These are phyloP conservation scores for Lasius platythorax DNA, from an alignment of 2,888 invertebrate species.

Conservation along the genomic window DNA sequence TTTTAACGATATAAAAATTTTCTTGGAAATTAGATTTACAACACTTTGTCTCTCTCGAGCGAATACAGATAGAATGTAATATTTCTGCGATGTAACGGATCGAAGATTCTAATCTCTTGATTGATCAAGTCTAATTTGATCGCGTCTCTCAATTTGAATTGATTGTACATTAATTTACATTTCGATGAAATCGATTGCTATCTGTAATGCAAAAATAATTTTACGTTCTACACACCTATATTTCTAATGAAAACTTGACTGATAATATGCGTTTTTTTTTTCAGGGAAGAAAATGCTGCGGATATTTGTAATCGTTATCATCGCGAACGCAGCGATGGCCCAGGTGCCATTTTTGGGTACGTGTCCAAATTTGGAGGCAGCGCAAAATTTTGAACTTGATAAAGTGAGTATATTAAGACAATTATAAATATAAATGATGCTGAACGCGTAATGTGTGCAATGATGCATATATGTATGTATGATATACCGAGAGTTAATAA, in stretches of 20 bases:
- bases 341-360: conserved; percentile 89
- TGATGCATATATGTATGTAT: not conserved
- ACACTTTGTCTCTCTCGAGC: not conserved
- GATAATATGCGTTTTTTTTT: conserved; percentile 17
- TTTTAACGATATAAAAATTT: not conserved
- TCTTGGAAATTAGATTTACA: not conserved
- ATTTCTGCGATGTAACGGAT: not conserved
- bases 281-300: conserved; percentile 70
- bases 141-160: not conserved
- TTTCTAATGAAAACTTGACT: not conserved
- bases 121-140: not conserved
- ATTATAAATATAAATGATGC: not conserved
- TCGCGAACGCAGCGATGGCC: conserved; percentile 78
- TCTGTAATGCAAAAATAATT: not conserved
- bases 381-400: conserved; percentile 88
- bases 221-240: not conserved
- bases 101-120: not conserved
- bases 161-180: not conserved
- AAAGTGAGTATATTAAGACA: conserved; percentile 85
- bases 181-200: not conserved
- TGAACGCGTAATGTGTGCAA: not conserved
- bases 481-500: not conserved
- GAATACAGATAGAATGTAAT: not conserved
- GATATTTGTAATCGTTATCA: conserved; percentile 70
- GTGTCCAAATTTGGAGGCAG: conserved; percentile 89